Evolutionary conservation across 2,113 vertebrate genomes (phyloP), one percentile per base, ranked within the genome.

Genomic region (Haemorhous mexicanus): DNA sequence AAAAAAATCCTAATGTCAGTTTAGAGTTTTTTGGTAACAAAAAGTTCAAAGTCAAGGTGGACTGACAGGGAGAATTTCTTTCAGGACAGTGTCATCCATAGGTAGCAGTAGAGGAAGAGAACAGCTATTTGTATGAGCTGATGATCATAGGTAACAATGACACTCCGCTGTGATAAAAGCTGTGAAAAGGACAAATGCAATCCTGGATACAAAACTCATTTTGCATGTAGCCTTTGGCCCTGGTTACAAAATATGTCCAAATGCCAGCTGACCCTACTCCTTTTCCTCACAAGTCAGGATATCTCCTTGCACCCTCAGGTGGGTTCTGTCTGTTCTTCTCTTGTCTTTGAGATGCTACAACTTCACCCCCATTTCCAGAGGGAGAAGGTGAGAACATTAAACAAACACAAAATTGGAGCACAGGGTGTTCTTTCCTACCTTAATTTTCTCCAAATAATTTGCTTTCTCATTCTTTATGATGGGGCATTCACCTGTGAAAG

Each of bases 361-460:
- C 27, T 28, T 62, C 35, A n/a, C 67, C 26, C 7, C 3, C 7
- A 1, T 78, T 67, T 88, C 39, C 2, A 0, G 2, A 19, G 18
- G 16, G 30, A 64, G 41, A 84, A 41, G 8, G 15, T 50, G 27
- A 78, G 52, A 70, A 24, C 8, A 7, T 14, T 49, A 49, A 52
- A 56, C 0, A 81, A 22, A 37, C 39, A 23, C 4, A 63, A 28
- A 83, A 64, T 68, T 46, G 41, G 47, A 59, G 58, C 39, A 46
- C 20, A 24, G 11, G 5, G 3, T n/a, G 20, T 58, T 67, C 21
- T 83, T 86, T 63, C 16, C 28, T 55, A 46, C 35, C 20, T 73
- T 43, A 9, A 28, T 64, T 84, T 80, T 68, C 33, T 68, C 39
- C n/a, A 28, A 24, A 53, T 6, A 30, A 66, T 81, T 90, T 62